Evolutionary conservation across 2,888 invertebrate species (phyloP).

Genomic region (Aspidiotus rigidus): DNA sequence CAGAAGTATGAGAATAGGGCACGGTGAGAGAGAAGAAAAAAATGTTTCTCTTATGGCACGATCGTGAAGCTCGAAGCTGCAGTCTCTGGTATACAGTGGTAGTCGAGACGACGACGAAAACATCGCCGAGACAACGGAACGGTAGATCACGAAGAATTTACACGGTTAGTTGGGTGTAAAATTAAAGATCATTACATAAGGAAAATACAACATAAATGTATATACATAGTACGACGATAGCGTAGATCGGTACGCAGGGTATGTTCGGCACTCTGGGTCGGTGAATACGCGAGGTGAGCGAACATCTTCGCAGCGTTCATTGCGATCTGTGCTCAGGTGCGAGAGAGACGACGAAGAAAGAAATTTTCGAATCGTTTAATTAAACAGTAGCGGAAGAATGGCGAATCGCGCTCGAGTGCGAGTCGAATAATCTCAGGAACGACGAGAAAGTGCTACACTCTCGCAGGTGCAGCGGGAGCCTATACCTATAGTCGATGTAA

Average conservation of each 20-base stretch:
- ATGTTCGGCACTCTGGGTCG: not conserved
- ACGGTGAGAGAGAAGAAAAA: conserved; percentile 7
- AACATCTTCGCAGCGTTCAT: not conserved
- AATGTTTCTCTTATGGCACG: conserved; percentile 17
- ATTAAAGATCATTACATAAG: conserved; percentile 15
- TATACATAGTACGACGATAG: conserved; percentile 7
- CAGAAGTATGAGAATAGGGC: conserved; percentile 27
- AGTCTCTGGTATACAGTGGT: not conserved
- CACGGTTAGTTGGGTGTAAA: conserved; percentile 9
- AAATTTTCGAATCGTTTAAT: not conserved
- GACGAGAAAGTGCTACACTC: not conserved
- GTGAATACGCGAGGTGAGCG: not conserved
- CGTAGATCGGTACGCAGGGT: conserved; percentile 9
- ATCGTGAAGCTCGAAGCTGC: not conserved
- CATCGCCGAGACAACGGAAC: not conserved
- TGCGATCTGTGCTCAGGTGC: not conserved
- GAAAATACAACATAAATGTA: not conserved
- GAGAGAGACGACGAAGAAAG: not conserved
- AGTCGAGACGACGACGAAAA: conserved; percentile 7
- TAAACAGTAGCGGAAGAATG: conserved; percentile 1
- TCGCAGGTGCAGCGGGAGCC: not conserved
- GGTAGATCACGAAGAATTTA: conserved; percentile 14
- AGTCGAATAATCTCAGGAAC: not conserved
- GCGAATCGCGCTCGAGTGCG: not conserved
- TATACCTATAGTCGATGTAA: no score